Evolutionary conservation across 2,797 vertebrate genomes (phyloP).

Genomic region (Arrhamphus sclerolepis): DNA sequence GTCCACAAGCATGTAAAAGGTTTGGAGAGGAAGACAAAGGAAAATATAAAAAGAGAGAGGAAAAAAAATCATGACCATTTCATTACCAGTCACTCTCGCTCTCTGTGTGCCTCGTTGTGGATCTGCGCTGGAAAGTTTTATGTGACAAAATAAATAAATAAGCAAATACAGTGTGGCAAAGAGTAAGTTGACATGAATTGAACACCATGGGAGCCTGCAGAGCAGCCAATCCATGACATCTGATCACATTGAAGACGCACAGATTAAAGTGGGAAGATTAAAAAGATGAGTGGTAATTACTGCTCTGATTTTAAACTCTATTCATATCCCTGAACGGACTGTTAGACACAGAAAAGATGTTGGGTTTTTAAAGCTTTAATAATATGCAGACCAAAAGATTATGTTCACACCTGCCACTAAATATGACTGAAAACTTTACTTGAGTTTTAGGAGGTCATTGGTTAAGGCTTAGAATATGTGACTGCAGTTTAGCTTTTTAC

Average conservation of each 20-base stretch:
- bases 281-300: background rate
- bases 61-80: conserved; percentile 3
- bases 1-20: conserved; percentile 20
- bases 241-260: conserved; percentile 5
- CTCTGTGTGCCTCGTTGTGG: background rate
- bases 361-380: background rate
- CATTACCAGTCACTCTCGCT: background rate
- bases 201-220: background rate
- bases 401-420: conserved; percentile 11
- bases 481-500: too few relatives aligned
- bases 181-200: background rate
- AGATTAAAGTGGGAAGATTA: conserved; percentile 5
- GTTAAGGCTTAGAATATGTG: background rate
- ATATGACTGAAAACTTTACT: conserved; percentile 8
- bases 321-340: conserved; percentile 7
- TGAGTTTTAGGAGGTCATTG: background rate
- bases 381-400: background rate
- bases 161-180: conserved; percentile 6
- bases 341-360: conserved; percentile 10
- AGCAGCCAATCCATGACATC: background rate
- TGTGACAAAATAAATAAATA: background rate
- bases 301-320: background rate
- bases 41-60: conserved; percentile 1
- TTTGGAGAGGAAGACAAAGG: conserved; percentile 8
- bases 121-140: background rate